phyloP scores from a whole-genome alignment of 2,888 invertebrate genomes.

The Sesamia inferens region DNA sequence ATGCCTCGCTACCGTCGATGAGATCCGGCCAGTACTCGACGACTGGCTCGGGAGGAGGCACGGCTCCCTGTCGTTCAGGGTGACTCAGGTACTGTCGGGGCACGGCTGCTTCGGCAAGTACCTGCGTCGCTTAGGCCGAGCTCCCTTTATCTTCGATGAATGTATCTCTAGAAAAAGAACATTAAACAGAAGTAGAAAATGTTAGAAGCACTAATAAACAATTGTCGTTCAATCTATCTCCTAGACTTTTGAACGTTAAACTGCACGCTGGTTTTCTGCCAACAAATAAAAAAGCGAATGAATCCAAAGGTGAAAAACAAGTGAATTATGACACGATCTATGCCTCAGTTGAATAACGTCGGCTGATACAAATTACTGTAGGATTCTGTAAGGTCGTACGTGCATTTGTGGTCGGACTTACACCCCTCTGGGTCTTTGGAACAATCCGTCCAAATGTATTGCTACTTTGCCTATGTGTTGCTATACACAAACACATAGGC shows the following conservation, averaged over 20 bases:
- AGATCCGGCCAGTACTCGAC: no score
- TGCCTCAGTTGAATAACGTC: constrained; percentile 39
- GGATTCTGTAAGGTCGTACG: constrained; percentile 35
- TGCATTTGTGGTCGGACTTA: constrained; percentile 43
- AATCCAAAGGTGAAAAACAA: constrained; percentile 53
- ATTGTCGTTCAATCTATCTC: constrained; percentile 7
- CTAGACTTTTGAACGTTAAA: constrained; percentile 19
- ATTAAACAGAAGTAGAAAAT: not conserved
- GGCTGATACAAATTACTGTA: constrained; percentile 34
- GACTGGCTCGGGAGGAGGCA: no score
- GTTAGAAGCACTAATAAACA: constrained; percentile 11
- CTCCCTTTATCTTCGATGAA: not conserved
- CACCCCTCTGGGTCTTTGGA: constrained; percentile 26
- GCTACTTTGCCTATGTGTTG: no score
- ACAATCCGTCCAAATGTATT: constrained; percentile 20
- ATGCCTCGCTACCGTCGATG: no score
- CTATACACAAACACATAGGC: constrained; percentile 15
- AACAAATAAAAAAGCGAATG: constrained; percentile 43
- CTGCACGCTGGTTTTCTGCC: constrained; percentile 19
- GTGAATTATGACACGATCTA: constrained; percentile 51
- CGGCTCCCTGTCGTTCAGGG: no score
- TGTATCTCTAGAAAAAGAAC: not conserved
- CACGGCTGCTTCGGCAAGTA: no score
- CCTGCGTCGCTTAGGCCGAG: no score
- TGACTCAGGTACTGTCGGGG: no score